Conservation (phyloP, 2,888 invertebrate species). For the Pyrochroa serraticornis region DNA sequence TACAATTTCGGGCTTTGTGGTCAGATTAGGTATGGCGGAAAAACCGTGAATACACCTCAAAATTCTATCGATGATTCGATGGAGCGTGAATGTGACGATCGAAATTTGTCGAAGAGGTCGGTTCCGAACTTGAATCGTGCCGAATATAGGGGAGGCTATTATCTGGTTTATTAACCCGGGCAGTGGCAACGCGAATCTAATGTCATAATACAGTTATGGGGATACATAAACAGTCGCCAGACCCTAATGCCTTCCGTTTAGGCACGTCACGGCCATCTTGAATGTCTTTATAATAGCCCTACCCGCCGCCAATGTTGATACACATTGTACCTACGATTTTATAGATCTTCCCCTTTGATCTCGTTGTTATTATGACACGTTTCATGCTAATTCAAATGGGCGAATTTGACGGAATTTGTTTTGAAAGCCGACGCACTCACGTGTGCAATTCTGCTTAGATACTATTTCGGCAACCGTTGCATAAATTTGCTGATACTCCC, state of each 20-base stretch:
- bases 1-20: constrained; percentile 46
- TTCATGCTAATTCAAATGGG: constrained; percentile 25
- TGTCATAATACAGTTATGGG: constrained; percentile 50
- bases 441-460: not conserved
- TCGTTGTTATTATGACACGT: constrained; percentile 27
- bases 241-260: constrained; percentile 33
- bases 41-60: not conserved
- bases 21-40: constrained; percentile 39
- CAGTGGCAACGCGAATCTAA: constrained; percentile 47
- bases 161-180: constrained; percentile 50
- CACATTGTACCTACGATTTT: constrained; percentile 22
- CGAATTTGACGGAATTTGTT: constrained; percentile 14
- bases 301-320: constrained; percentile 8
- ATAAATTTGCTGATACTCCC: no score
- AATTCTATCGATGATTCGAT: constrained; percentile 1
- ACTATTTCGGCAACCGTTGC: no score
- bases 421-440: constrained; percentile 11
- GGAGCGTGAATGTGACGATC: constrained; percentile 2
- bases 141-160: constrained; percentile 42
- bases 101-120: not conserved
- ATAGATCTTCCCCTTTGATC: constrained; percentile 28
- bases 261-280: constrained; percentile 30
- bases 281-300: constrained; percentile 31
- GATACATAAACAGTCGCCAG: constrained; percentile 40
- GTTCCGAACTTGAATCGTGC: not conserved